A percentile compares a stretch with the other conserved stretches of the same genome.
Evolutionary conservation across 2,113 vertebrate species (phyloP).

Genomic region (Peromyscus maniculatus): DNA sequence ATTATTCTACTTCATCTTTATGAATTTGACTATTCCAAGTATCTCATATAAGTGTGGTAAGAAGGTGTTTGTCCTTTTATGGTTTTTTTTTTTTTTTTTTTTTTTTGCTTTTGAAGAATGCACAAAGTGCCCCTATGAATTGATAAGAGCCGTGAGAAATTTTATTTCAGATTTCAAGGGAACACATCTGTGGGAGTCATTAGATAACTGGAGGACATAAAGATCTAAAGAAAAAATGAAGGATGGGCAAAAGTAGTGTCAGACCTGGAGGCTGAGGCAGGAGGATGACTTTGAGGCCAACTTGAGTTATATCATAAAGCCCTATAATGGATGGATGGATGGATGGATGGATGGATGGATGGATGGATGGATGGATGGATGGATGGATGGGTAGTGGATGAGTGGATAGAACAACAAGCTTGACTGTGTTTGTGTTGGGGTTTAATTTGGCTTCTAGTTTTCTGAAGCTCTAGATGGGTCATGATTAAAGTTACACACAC

Average conservation of each 20-base stretch:
- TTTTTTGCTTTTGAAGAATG: background rate
- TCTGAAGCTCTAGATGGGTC: background rate
- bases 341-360: background rate
- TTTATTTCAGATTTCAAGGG: background rate
- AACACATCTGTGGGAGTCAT: background rate
- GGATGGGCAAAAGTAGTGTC: background rate
- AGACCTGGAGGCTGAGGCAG: background rate
- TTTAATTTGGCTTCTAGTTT: background rate
- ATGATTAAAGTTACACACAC: background rate
- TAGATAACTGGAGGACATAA: slow-evolving; percentile 11
- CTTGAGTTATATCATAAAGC: background rate
- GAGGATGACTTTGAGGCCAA: background rate
- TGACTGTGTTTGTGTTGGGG: background rate
- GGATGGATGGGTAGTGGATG: no score
- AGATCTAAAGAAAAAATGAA: background rate
- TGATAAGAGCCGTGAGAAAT: background rate
- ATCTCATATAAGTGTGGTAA: slow-evolving; percentile 2
- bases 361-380: no score
- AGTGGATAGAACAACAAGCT: background rate
- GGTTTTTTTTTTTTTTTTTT: no score
- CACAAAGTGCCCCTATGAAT: background rate
- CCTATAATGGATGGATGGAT: background rate
- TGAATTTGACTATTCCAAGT: background rate
- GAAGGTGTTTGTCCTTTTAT: slow-evolving; percentile 18
- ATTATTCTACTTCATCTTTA: background rate